Evolutionary conservation across 2,888 invertebrate species (phyloP).

Genomic region (Diadegma fenestrale): DNA sequence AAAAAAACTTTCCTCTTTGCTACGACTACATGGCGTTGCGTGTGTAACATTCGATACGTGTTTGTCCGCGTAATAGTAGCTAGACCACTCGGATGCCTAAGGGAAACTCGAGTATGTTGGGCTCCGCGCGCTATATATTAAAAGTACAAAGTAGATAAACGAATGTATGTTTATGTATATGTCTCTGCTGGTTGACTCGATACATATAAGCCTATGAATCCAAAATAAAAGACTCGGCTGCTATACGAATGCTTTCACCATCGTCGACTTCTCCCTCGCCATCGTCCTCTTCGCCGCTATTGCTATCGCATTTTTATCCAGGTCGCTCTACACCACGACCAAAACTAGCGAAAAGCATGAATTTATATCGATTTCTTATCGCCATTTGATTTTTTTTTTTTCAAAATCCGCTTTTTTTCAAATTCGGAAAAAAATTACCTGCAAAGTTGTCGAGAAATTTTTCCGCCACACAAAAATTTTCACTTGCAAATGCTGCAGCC

Average conservation of each 20-base stretch:
- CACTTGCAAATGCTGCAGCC: neutral
- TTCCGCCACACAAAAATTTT: neutral
- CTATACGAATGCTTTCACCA: constrained; percentile 63
- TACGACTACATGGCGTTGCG: constrained; percentile 31
- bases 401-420: neutral
- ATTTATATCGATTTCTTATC: neutral
- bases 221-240: constrained; percentile 16
- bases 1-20: constrained; percentile 58
- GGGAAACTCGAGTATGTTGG: constrained; percentile 57
- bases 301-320: constrained; percentile 39
- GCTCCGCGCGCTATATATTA: constrained; percentile 13
- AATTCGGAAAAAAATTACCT: neutral
- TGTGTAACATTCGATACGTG: constrained; percentile 66
- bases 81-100: constrained; percentile 35
- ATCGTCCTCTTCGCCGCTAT: constrained; percentile 22
- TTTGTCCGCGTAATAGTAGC: constrained; percentile 63
- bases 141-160: constrained; percentile 22
- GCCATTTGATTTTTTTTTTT: neutral
- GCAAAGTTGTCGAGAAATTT: no score
- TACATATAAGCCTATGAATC: neutral
- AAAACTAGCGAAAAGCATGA: constrained; percentile 8
- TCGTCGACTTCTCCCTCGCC: constrained; percentile 43
- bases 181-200: neutral
- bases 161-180: neutral
- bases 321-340: constrained; percentile 25